Percentiles rank a stretch among this genome's conserved stretches.
Evolutionary conservation across 2,113 vertebrate genomes (phyloP).

Genomic region (Chaetodon auriga): DNA sequence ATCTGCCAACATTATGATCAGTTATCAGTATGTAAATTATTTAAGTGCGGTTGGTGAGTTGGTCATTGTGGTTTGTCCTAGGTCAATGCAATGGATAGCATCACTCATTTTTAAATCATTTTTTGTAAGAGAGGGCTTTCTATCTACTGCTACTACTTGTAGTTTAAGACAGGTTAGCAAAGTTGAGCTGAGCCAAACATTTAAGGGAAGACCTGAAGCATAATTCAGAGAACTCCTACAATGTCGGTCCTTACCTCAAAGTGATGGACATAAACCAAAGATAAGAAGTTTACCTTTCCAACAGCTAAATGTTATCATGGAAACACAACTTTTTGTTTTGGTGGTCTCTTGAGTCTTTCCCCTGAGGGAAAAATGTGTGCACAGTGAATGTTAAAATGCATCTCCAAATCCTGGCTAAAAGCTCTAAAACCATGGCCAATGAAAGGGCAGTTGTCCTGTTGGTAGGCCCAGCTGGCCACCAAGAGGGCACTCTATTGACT

Average conservation of each 20-base stretch:
- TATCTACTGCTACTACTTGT: too few relatives aligned
- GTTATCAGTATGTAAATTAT: too few relatives aligned
- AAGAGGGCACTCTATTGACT: slow-evolving; percentile 66
- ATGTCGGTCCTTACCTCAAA: not conserved
- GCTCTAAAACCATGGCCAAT: slow-evolving; percentile 23
- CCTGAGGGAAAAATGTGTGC: slow-evolving; percentile 5
- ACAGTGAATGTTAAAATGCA: slow-evolving; percentile 52
- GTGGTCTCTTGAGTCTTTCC: not conserved
- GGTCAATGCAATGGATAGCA: too few relatives aligned
- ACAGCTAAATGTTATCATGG: not conserved
- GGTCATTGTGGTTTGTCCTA: too few relatives aligned
- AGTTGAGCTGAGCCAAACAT: not conserved
- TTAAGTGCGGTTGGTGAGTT: too few relatives aligned
- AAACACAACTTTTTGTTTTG: slow-evolving; percentile 17
- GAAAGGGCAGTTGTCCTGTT: slow-evolving; percentile 66
- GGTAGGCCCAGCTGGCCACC: slow-evolving; percentile 66
- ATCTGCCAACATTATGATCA: too few relatives aligned
- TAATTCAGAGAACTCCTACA: not conserved
- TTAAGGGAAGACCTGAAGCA: not conserved
- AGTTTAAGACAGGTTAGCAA: too few relatives aligned
- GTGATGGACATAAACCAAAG: slow-evolving; percentile 9
- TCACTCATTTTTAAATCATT: too few relatives aligned
- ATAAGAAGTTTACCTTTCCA: slow-evolving; percentile 14
- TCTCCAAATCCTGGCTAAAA: slow-evolving; percentile 36
- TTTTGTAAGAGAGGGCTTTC: too few relatives aligned